Conservation (phyloP, 2,888 invertebrate species). For the Callimorpha dominula region DNA sequence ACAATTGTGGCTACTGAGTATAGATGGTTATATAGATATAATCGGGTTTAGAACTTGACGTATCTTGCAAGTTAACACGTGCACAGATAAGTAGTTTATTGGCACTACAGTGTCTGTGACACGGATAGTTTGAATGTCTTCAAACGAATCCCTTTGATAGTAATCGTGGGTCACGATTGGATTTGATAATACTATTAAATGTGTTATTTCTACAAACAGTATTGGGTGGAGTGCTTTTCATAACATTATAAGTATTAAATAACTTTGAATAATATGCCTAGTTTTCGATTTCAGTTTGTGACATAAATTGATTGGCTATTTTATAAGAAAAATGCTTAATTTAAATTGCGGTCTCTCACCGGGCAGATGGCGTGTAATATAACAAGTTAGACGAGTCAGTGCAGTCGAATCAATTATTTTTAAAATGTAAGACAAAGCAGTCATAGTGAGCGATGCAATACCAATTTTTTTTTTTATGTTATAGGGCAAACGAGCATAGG, state of each 20-base stretch:
- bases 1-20: conserved; percentile 18
- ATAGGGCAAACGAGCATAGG: no score
- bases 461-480: no score
- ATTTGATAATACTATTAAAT: background rate
- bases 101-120: background rate
- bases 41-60: conserved; percentile 1
- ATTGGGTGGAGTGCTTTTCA: background rate
- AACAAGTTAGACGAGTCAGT: background rate
- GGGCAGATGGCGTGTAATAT: background rate
- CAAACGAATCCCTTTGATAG: background rate
- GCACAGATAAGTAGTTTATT: conserved; percentile 3
- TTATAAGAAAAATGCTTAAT: background rate
- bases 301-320: background rate
- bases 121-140: background rate
- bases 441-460: no score
- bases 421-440: no score
- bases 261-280: no score
- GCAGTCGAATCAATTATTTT: background rate
- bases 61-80: background rate
- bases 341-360: background rate
- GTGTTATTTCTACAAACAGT: background rate
- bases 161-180: background rate
- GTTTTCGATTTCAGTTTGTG: no score
- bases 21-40: conserved; percentile 2
- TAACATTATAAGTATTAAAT: background rate